phyloP scores from a whole-genome alignment of 2,797 vertebrate species.

The Girardinus metallicus region DNA sequence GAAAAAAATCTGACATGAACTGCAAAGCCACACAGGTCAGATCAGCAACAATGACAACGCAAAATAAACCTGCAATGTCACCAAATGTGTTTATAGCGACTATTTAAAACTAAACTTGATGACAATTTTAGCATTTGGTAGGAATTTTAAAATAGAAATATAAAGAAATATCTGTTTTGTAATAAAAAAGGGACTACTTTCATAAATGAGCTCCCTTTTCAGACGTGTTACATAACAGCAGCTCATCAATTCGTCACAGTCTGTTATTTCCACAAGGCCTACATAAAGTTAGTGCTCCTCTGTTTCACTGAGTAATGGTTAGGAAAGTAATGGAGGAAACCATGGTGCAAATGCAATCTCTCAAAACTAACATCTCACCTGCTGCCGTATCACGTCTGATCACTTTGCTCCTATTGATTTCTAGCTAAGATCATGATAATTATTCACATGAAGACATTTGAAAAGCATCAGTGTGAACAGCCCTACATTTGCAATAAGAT shows the following conservation, averaged over 20 bases:
- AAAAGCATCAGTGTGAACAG: too few species aligned
- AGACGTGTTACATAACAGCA: background rate
- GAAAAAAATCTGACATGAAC: slow-evolving; percentile 28
- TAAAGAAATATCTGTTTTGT: background rate
- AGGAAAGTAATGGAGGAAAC: background rate
- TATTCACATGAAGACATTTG: too few species aligned
- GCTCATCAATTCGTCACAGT: background rate
- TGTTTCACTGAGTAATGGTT: background rate
- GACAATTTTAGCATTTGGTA: background rate
- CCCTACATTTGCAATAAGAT: too few species aligned
- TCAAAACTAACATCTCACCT: background rate
- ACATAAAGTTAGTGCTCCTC: background rate
- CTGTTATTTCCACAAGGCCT: background rate
- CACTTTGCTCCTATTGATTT: background rate
- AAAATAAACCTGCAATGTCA: background rate
- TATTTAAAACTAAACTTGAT: background rate
- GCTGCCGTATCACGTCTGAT: background rate
- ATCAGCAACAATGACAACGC: background rate
- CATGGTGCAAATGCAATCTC: background rate
- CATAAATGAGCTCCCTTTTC: background rate
- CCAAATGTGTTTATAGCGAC: background rate
- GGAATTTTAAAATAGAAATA: background rate
- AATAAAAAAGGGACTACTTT: background rate
- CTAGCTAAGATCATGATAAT: too few species aligned
- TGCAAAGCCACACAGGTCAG: slow-evolving; percentile 17